phyloP scores from a whole-genome alignment of 2,888 invertebrate species.

The Xanthorhoe designata region DNA sequence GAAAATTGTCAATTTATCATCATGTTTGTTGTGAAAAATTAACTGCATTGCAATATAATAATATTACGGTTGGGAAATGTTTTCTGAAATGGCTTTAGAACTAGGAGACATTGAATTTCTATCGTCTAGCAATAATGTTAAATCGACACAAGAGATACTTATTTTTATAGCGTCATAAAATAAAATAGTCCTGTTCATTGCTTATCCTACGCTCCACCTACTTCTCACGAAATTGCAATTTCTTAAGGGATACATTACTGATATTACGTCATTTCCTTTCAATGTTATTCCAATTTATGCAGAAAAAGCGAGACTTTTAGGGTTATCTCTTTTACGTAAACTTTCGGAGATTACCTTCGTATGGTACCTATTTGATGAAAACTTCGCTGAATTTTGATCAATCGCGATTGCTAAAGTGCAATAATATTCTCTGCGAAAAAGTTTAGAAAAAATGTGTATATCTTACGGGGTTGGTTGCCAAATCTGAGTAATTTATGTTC shows the following conservation, averaged over 20 bases:
- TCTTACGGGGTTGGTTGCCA: constrained; percentile 5
- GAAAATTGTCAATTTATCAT: no score
- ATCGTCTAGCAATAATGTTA: constrained; percentile 42
- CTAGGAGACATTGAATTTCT: constrained; percentile 44
- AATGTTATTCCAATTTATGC: constrained; percentile 32
- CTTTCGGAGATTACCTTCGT: constrained; percentile 11
- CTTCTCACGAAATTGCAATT: constrained; percentile 56
- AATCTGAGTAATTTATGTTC: neutral
- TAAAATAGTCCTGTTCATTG: constrained; percentile 60
- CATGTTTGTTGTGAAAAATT: no score
- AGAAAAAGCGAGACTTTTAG: constrained; percentile 18
- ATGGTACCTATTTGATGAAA: constrained; percentile 1
- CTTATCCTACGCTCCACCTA: constrained; percentile 53
- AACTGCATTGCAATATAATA: neutral
- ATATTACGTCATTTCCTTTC: constrained; percentile 36
- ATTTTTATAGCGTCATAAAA: constrained; percentile 62
- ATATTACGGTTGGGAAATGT: constrained; percentile 5
- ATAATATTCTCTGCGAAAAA: constrained; percentile 18
- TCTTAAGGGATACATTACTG: constrained; percentile 43
- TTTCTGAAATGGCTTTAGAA: constrained; percentile 3
- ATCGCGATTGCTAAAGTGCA: constrained; percentile 19
- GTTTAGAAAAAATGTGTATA: constrained; percentile 16
- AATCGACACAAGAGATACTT: constrained; percentile 50
- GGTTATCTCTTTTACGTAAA: constrained; percentile 21
- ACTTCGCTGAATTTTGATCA: constrained; percentile 12